phyloP scores from a whole-genome alignment of 1,140 invertebrate genomes.

The Rhagoletis pomonella region DNA sequence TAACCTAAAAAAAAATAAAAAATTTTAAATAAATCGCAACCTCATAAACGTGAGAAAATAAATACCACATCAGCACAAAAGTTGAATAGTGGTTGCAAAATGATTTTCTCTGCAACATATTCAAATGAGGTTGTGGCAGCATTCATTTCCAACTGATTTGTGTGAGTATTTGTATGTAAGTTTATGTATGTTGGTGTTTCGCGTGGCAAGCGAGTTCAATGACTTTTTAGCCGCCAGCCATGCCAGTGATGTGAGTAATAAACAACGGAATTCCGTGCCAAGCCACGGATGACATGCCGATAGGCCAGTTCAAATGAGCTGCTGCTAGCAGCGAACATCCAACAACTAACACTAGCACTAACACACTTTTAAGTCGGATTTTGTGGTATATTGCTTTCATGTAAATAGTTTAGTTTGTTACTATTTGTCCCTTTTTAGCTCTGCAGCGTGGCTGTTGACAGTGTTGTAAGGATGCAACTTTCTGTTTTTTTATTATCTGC shows the following conservation, averaged over 20 bases:
- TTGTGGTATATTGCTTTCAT: neutral
- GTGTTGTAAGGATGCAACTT: neutral
- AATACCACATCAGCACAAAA: conserved; percentile 4
- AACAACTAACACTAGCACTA: neutral
- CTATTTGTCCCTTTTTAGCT: neutral
- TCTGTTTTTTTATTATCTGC: too few species aligned
- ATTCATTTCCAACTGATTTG: neutral
- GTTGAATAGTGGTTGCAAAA: neutral
- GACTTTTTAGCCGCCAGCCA: neutral
- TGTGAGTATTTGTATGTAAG: neutral
- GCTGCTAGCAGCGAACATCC: neutral
- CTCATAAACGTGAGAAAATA: neutral
- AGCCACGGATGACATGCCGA: neutral
- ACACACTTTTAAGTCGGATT: neutral
- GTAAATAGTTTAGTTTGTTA: neutral
- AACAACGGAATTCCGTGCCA: neutral
- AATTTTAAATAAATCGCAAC: neutral
- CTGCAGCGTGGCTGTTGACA: neutral
- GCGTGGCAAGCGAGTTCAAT: neutral
- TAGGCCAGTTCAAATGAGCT: neutral
- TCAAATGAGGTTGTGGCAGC: neutral
- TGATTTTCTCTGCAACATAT: neutral
- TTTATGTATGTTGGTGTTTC: neutral
- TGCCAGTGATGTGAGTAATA: neutral
- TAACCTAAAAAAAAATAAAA: neutral